These are phyloP conservation scores for Caerostris darwini DNA, from an alignment of 1,140 invertebrate species.

Conservation along the genomic window DNA sequence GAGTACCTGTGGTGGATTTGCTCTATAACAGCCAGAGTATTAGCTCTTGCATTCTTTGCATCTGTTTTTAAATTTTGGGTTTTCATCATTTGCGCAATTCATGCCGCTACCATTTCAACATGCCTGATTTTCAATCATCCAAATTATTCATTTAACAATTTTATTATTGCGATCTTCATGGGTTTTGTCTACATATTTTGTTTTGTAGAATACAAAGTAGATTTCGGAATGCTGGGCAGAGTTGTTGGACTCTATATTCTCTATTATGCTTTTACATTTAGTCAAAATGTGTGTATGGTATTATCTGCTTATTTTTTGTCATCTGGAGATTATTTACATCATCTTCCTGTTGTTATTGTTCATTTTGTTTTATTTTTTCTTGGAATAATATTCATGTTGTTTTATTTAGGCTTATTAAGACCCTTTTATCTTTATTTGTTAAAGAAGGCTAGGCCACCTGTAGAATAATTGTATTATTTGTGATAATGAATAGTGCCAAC, in stretches of 20 bases:
- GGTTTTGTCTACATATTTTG: conserved; percentile 76
- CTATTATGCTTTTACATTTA: conserved; percentile 76
- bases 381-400: conserved; percentile 79
- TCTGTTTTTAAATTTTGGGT: conserved; percentile 85
- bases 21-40: conserved; percentile 86
- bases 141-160: conserved; percentile 31
- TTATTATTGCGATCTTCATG: conserved; percentile 71
- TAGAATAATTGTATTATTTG: conserved; percentile 48
- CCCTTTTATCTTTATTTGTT: conserved; percentile 74
- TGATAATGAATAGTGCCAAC: conserved; percentile 72
- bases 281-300: conserved; percentile 73
- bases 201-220: conserved; percentile 77
- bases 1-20: conserved; percentile 91
- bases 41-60: conserved; percentile 82
- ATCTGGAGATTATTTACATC: conserved; percentile 41
- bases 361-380: conserved; percentile 78
- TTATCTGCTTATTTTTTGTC: conserved; percentile 72
- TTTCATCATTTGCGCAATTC: conserved; percentile 85
- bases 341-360: conserved; percentile 69
- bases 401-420: conserved; percentile 75
- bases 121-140: conserved; percentile 83
- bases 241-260: conserved; percentile 67
- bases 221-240: conserved; percentile 70
- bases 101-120: conserved; percentile 89
- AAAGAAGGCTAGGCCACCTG: conserved; percentile 6